A percentile compares a stretch with the other conserved stretches of the same genome.
Conservation (phyloP, 2,888 invertebrate genomes). For the Metallyticus violacea region DNA sequence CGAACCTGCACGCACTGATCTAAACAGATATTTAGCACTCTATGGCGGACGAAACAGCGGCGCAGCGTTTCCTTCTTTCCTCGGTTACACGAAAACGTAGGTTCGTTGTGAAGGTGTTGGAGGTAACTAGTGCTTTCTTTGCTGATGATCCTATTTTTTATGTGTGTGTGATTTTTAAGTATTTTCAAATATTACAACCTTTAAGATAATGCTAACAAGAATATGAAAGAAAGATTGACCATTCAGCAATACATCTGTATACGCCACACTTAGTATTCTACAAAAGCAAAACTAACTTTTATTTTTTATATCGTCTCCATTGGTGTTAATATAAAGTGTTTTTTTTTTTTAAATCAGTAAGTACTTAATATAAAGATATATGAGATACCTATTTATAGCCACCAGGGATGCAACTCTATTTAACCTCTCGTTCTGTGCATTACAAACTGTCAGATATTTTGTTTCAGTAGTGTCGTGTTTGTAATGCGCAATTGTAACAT, state of each 20-base stretch:
- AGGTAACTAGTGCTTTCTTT: neutral
- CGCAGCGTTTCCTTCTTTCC: neutral
- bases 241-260: conserved; percentile 33
- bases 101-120: neutral
- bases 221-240: neutral
- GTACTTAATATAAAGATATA: neutral
- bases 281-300: conserved; percentile 22
- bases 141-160: neutral
- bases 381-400: neutral
- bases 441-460: neutral
- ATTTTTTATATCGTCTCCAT: conserved; percentile 30
- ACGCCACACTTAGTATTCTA: conserved; percentile 27
- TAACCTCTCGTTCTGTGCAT: neutral
- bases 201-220: neutral
- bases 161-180: neutral
- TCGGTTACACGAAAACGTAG: too few relatives aligned
- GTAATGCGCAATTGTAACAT: too few relatives aligned
- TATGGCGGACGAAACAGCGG: too few relatives aligned
- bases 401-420: neutral
- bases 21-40: too few relatives aligned
- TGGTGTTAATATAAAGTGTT: conserved; percentile 19
- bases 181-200: neutral
- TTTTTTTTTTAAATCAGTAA: conserved; percentile 19
- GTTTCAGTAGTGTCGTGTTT: too few relatives aligned
- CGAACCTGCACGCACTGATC: too few relatives aligned